Evolutionary conservation across 2,797 vertebrate genomes (phyloP), one percentile per base, ranked within the genome.

Genomic region (Myotis pilosus): DNA sequence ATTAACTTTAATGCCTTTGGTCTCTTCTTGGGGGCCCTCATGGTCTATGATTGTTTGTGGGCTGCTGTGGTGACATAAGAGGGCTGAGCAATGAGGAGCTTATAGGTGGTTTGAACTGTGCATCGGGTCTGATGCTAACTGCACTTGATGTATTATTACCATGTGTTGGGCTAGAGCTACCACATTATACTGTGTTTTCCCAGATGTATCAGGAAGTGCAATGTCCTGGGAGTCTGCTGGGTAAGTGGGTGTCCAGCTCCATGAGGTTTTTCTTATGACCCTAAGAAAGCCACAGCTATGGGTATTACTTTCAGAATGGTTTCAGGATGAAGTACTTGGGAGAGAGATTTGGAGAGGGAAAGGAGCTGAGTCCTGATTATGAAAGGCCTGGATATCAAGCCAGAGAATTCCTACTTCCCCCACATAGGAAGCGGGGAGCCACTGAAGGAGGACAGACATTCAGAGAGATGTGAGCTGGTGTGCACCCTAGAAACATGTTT

Each of bases 101-200:
- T 15, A 7, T 12, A 33, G 62, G 15, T 15, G 13, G 11, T 69
- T 17, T 22, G 72, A 64, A 17, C 47, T 20, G n/a, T n/a, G 6
- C 38, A 2, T 6, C 41, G 44, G 11, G 44, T 28, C 60, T 55
- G 55, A 30, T 38, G 25, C 19, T 3, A 20, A 5, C 2, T 16
- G 4, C 38, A 13, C 10, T 49, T 60, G 10, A 17, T 25, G 57
- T 25, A 19, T 60, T 36, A n/a, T 44, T 6, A 19, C 28, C 23
- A 30, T 2, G 47, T n/a, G n/a, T 1, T 17, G n/a, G 6, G 51
- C 44, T 28, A 8, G 72, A 38, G 17, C 10, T 2, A 0, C 4
- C 38, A n/a, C 33, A 30, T 75, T 4, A 1, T 8, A 36, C 10
- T 57, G 25, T 57, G 55, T 71, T 68, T 96, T 38, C 49, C 30